Conservation (phyloP, 2,888 invertebrate species). For the Conistra vaccinii region DNA sequence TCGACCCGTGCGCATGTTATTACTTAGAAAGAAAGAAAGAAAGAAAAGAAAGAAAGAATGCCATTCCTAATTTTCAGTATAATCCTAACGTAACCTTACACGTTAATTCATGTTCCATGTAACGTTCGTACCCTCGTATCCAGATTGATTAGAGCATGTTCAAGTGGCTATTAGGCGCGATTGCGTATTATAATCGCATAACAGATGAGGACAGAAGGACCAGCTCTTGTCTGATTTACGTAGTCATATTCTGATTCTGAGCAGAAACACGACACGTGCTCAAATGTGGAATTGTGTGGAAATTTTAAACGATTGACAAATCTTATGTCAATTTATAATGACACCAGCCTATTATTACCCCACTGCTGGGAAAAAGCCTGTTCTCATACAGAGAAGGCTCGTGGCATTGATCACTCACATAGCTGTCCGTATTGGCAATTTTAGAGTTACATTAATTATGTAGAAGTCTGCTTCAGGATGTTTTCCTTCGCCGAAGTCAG, state of each 20-base stretch:
- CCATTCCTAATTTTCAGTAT: not conserved
- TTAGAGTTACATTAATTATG: not conserved
- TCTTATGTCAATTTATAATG: not conserved
- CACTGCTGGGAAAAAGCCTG: no score
- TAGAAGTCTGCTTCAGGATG: no score
- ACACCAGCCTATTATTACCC: no score
- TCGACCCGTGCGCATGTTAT: no score
- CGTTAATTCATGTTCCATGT: constrained; percentile 66
- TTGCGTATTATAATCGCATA: constrained; percentile 21
- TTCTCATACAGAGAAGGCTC: not conserved
- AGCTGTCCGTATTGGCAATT: no score
- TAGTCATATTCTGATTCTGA: no score
- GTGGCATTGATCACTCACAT: not conserved
- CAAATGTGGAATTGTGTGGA: not conserved
- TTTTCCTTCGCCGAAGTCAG: not conserved
- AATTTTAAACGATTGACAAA: not conserved
- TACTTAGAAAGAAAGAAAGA: no score
- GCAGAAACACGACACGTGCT: no score
- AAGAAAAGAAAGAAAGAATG: no score
- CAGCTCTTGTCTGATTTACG: not conserved
- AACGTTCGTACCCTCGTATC: constrained; percentile 46
- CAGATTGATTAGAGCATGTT: constrained; percentile 66
- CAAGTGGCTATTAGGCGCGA: constrained; percentile 61
- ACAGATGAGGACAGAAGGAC: constrained; percentile 31
- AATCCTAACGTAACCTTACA: constrained; percentile 46